Percentiles rank a stretch among this genome's conserved stretches.
Evolutionary conservation across 2,797 vertebrate genomes (phyloP).

Genomic region (Sitta carolinensis): DNA sequence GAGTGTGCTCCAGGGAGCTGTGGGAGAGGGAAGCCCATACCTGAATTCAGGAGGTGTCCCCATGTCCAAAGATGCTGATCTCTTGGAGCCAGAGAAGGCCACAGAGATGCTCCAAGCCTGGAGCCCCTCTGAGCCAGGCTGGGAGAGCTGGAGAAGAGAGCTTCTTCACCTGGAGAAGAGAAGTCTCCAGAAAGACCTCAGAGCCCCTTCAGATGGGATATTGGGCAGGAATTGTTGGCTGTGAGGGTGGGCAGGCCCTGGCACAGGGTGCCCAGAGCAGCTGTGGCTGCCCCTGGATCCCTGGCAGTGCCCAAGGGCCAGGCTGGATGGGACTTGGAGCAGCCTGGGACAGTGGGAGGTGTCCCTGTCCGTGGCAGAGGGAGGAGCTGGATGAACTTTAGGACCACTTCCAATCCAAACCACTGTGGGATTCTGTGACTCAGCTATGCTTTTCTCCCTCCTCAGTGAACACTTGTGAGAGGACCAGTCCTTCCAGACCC

Average conservation of each 20-base stretch:
- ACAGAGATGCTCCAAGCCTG: rapidly evolving
- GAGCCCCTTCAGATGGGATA: neutral
- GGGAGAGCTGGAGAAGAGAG: neutral
- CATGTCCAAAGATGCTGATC: neutral
- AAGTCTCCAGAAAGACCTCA: neutral
- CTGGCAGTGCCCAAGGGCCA: neutral
- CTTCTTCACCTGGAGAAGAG: neutral
- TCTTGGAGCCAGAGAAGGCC: neutral
- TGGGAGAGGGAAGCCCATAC: neutral
- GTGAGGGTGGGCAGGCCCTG: neutral
- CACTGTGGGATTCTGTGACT: neutral
- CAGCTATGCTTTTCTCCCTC: neutral
- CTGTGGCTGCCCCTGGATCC: neutral
- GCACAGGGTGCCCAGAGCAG: neutral
- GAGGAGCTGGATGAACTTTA: neutral
- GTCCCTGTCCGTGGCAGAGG: neutral
- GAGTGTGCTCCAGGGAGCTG: neutral
- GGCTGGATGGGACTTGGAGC: rapidly evolving
- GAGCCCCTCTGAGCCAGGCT: neutral
- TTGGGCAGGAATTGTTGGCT: neutral
- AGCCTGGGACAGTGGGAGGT: rapidly evolving
- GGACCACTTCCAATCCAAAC: neutral
- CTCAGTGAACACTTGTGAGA: conserved; percentile 54
- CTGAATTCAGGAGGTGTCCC: neutral
- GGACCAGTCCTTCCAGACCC: neutral